Base-by-base conservation (phyloP, 2,888 invertebrate genomes). In the Lacanobia wlatinum region DNA sequence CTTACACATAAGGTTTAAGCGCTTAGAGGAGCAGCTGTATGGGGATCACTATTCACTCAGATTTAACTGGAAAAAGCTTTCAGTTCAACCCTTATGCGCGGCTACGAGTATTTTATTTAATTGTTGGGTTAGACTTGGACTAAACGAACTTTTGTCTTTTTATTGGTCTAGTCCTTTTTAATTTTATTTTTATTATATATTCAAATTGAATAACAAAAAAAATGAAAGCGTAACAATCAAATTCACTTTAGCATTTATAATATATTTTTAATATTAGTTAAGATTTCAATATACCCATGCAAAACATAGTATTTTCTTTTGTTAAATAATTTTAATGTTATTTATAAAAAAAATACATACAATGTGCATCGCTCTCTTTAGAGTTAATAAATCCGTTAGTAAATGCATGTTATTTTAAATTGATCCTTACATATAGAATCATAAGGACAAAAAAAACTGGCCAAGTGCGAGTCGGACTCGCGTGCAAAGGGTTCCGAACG, bases 61-160 rank as follows among this genome's bases (percentile, higher is more conserved):
- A 56, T 79, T 73, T 67, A 65, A 84, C 70, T 75, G 38, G 43
- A 43, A 64, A 84, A 76, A 66, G 74, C 76, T 84, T 84, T 84
- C 55, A 77, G 59, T 72, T 72, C 55, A 73, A 50, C 9, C 28
- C 53, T 21, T 43, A 40, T 63, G 21, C 46, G 43, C 14, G 38
- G 53, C 10, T 70, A 53, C 14, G 34, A 52, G 43, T 53, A 46
- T 53, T 84, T 69, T 59, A 73, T 84, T 67, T 67, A 70, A 73
- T 72, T 73, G 53, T 71, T 53, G 10, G 10, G 18, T 7, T 23
- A 23, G 9, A 48, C n/a, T 21, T 18, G 38, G 28, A 59, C 14
- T 9, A 61, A 67, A 53, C n/a, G n/a, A n/a, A n/a, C n/a, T n/a
- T 3, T 28, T 50, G 18, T 50, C 2, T 34, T 60, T 21, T 66